Evolutionary conservation across 2,113 vertebrate species (phyloP), one percentile per base, ranked within the genome.

Genomic region (Raja brachyura): DNA sequence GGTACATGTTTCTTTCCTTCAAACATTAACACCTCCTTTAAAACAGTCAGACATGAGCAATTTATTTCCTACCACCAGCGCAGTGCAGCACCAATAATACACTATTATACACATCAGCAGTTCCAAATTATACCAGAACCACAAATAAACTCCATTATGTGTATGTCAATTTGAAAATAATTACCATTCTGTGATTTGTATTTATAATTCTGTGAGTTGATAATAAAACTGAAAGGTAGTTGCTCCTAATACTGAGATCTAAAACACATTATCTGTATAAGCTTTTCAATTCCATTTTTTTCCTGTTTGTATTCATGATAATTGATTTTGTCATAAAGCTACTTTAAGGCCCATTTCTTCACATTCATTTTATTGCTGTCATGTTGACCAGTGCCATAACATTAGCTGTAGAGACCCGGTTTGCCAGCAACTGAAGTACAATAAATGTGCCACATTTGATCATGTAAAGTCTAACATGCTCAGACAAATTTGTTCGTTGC

Each of bases 331-430:
- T 48, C 88, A 48, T 70, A 90, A 39, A 90, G 31, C 31, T 68
- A 90, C 63, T 70, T 90, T 90, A 70, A 70, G 66, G 88, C 88
- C 88, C 66, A 90, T 90, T 90, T 90, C 88, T 70, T 63, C 88
- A 70, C 88, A 90, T n/a, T 70, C 31, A 70, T 90, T 85, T 90
- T 48, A 70, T 48, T 90, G 88, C 63, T 90, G 88, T 90, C 63
- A 90, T 70, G n/a, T 90, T 90, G 86, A 39, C 88, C 31, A 70
- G 63, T n/a, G 11, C 66, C 66, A 70, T 90, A 70, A 90, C 39
- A 31, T 90, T 90, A 61, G 63, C 31, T 68, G 63, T 70, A 63
- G n/a, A 39, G 86, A 90, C 68, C 86, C 63, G 33, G 31, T 68
- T 63, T 68, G 31, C 66, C 66, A 39, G 63, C 63, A 68, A 63